A percentile compares a stretch with the other conserved stretches of the same genome.
Conservation (phyloP, 2,888 invertebrate species). For the Apodemia duryi region DNA sequence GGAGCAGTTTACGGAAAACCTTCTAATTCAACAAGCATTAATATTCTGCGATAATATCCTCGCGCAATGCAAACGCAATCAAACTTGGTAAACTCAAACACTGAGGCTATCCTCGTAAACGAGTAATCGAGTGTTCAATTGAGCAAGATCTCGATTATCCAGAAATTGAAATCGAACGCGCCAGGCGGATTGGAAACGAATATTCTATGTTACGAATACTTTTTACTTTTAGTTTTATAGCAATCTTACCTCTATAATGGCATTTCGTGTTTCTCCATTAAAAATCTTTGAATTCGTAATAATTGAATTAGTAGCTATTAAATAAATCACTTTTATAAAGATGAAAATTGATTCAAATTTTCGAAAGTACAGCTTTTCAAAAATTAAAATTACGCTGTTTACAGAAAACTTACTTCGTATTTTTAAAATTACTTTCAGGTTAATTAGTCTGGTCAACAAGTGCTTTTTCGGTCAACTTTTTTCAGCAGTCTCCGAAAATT, state of each 20-base stretch:
- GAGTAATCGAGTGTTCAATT: conserved; percentile 76
- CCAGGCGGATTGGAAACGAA: conserved; percentile 61
- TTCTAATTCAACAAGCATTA: conserved; percentile 42
- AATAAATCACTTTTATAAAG: no score
- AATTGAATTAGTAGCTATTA: no score
- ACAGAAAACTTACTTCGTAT: no score
- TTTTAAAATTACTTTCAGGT: no score
- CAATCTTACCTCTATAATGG: conserved; percentile 15
- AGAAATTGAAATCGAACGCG: conserved; percentile 71
- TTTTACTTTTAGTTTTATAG: conserved; percentile 34
- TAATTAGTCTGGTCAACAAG: no score
- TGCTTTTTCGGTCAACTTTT: no score
- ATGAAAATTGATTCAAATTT: neutral
- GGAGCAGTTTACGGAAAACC: conserved; percentile 26
- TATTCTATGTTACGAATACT: conserved; percentile 41
- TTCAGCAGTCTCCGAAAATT: no score
- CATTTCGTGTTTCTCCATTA: conserved; percentile 8
- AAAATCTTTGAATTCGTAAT: no score
- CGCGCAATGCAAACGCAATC: conserved; percentile 68
- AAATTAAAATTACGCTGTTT: no score
- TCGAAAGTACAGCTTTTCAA: no score
- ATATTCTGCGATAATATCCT: conserved; percentile 55
- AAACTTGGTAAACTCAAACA: conserved; percentile 72
- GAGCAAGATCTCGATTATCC: conserved; percentile 75
- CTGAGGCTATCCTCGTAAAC: conserved; percentile 65